Evolutionary conservation across 2,888 invertebrate species (phyloP), one percentile per base, ranked within the genome.

Genomic region (Ophioninae sp.): DNA sequence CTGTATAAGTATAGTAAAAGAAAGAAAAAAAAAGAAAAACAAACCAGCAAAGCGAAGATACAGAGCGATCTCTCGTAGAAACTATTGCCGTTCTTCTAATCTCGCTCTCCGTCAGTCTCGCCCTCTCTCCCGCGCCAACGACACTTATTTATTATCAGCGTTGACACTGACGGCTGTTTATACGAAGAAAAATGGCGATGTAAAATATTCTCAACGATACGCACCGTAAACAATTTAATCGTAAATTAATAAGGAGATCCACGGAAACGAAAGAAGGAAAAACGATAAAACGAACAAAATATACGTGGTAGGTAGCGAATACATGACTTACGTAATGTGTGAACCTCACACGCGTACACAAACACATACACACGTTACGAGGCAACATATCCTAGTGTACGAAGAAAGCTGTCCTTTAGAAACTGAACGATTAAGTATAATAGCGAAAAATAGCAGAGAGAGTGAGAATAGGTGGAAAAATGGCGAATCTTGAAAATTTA

Each of bases 361-460:
- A 10, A 17, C 50, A 17, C 89, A 73, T 20, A 21, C 88, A 89
- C 90, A 89, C 91, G 85, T 86, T 90, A 90, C 88, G 90, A 92
- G 79, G 88, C 90, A 91, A 92, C 92, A 92, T 92, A 92, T 92
- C 92, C 91, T 92, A 92, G 91, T 89, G 88, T 91, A 91, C 87
- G 89, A 79, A 88, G 85, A 87, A 87, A 86, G 87, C 87, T 87
- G 87, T 87, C 87, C 80, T 59, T 73, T 74, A 79, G 67, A 78
- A 82, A 56, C 83, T 77, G 79, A 83, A 73, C 80, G 83, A 79
- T 84, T 68, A 81, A 78, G 79, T 79, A 81, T 81, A 79, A 82
- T 77, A 79, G 37, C 44, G 30, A 50, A 79, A 67, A 56, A 59
- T 61, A 70, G 59, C 69, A 69, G 17, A 67, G 67, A 77, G 69